Conservation (phyloP, 2,113 vertebrate species). For the Muntiacus reevesi region DNA sequence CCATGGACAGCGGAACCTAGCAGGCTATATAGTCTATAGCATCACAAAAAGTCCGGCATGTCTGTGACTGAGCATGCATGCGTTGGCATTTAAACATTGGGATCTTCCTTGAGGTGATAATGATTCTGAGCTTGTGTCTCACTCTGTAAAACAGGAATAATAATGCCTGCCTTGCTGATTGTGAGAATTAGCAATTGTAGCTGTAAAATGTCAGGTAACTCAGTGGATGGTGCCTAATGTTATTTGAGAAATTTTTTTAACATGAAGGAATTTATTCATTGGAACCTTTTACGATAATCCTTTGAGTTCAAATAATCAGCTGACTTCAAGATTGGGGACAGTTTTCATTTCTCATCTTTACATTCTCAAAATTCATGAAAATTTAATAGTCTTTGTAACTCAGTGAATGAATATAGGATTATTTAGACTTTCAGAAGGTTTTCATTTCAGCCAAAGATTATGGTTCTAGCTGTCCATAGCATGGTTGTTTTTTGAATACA, state of each 20-base stretch:
- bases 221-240: background rate
- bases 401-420: background rate
- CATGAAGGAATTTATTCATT: background rate
- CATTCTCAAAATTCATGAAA: background rate
- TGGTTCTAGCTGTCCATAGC: background rate
- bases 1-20: background rate
- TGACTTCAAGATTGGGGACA: background rate
- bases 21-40: background rate
- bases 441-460: background rate
- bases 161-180: background rate
- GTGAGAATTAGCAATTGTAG: background rate
- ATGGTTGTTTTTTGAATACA: constrained; percentile 15
- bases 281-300: background rate
- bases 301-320: background rate
- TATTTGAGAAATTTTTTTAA: background rate
- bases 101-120: background rate
- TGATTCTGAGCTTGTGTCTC: background rate
- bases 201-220: background rate
- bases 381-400: background rate
- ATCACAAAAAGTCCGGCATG: background rate
- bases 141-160: background rate
- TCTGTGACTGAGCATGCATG: background rate
- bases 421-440: background rate
- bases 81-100: background rate
- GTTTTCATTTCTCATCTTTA: background rate